phyloP scores from a whole-genome alignment of 1,140 invertebrate species.

The Bombus haemorrhoidalis region DNA sequence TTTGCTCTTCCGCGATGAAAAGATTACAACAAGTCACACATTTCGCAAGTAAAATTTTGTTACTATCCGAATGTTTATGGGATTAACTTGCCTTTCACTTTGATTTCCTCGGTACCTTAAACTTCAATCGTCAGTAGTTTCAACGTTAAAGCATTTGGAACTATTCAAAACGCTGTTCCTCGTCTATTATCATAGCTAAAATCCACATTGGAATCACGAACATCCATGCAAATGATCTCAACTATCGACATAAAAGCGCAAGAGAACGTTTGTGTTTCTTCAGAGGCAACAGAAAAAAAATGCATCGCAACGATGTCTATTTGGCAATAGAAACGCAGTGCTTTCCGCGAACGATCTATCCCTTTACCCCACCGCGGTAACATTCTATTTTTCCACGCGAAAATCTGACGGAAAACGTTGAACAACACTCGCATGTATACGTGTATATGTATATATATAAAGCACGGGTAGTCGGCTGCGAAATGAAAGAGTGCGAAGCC shows the following conservation, averaged over 20 bases:
- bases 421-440: background rate
- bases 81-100: background rate
- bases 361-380: background rate
- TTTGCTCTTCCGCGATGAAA: too few species aligned
- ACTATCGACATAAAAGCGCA: background rate
- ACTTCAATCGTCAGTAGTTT: background rate
- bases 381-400: conserved; percentile 15
- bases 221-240: background rate
- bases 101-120: background rate
- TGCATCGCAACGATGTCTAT: background rate
- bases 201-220: background rate
- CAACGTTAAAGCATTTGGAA: background rate
- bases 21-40: too few species aligned
- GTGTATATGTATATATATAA: too few species aligned
- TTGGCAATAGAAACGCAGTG: background rate
- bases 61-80: too few species aligned
- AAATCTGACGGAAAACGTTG: background rate
- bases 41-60: too few species aligned
- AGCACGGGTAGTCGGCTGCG: background rate
- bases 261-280: background rate
- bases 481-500: conserved; percentile 35
- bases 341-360: background rate
- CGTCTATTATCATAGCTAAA: background rate
- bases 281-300: background rate
- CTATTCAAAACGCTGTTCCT: background rate